phyloP scores from a whole-genome alignment of 2,888 invertebrate species.

The Mimas tiliae region DNA sequence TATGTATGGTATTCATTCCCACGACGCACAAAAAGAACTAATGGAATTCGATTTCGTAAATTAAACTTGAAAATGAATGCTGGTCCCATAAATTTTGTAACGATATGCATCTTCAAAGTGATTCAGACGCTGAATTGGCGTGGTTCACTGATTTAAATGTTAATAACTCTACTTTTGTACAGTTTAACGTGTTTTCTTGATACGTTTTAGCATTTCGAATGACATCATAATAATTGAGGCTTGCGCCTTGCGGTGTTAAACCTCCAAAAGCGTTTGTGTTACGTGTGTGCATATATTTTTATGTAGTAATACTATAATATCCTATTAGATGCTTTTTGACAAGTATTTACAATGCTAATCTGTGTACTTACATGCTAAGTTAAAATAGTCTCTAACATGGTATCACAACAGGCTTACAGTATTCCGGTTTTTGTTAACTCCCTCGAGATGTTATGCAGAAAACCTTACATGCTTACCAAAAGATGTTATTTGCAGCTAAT shows the following conservation, averaged over 20 bases:
- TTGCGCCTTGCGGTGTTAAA: constrained; percentile 6
- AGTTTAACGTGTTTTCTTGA: constrained; percentile 4
- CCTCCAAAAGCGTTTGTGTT: constrained; percentile 3
- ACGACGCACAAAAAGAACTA: neutral
- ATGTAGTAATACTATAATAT: neutral
- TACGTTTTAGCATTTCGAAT: neutral
- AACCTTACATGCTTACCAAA: constrained; percentile 12
- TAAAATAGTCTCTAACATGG: neutral
- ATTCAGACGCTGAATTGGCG: neutral
- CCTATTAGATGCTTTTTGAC: neutral
- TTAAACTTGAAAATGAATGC: neutral
- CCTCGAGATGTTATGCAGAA: neutral
- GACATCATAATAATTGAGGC: constrained; percentile 3
- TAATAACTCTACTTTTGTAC: neutral
- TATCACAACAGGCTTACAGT: neutral
- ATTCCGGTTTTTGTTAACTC: neutral
- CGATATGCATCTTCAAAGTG: neutral
- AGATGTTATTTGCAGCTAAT: constrained; percentile 20
- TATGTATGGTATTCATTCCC: neutral
- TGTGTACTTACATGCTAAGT: neutral
- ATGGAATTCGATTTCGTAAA: neutral
- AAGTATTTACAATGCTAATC: neutral
- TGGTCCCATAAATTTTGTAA: neutral
- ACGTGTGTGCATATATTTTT: neutral
- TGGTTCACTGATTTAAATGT: neutral